A percentile compares a stretch with the other conserved stretches of the same genome.
Conservation (phyloP, 2,113 vertebrate species). For the Myrmophylax atrothorax region DNA sequence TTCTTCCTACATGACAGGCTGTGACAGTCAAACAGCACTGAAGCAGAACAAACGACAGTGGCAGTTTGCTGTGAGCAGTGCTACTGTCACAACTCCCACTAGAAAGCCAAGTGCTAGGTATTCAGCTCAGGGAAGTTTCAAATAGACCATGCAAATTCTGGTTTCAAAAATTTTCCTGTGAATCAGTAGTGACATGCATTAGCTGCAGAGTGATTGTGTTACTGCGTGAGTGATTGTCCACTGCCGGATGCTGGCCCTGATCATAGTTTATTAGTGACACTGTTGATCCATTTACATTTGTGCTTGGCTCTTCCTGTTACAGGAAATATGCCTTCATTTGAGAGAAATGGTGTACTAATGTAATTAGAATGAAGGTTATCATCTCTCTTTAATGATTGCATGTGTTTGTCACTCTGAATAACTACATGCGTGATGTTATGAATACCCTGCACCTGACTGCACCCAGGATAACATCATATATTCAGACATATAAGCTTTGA, state of each 20-base stretch:
- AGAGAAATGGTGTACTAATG: not conserved
- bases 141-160: constrained; percentile 20
- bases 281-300: not conserved
- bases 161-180: constrained; percentile 11
- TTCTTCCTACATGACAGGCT: constrained; percentile 73
- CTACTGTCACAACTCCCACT: constrained; percentile 70
- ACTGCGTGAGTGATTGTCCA: not conserved
- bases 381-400: not conserved
- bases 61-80: constrained; percentile 74
- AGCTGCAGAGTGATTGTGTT: constrained; percentile 6
- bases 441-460: not conserved
- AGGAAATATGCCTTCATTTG: not conserved
- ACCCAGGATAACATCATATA: not conserved
- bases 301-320: not conserved
- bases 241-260: not conserved
- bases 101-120: constrained; percentile 57
- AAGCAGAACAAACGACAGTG: constrained; percentile 75
- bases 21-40: constrained; percentile 77
- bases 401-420: not conserved
- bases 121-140: constrained; percentile 55
- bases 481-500: not conserved
- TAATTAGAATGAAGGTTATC: not conserved
- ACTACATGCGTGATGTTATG: not conserved
- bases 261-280: not conserved
- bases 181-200: constrained; percentile 20